Evolutionary conservation across 2,888 invertebrate genomes (phyloP), one percentile per base, ranked within the genome.

Genomic region (Hemithea aestivaria): DNA sequence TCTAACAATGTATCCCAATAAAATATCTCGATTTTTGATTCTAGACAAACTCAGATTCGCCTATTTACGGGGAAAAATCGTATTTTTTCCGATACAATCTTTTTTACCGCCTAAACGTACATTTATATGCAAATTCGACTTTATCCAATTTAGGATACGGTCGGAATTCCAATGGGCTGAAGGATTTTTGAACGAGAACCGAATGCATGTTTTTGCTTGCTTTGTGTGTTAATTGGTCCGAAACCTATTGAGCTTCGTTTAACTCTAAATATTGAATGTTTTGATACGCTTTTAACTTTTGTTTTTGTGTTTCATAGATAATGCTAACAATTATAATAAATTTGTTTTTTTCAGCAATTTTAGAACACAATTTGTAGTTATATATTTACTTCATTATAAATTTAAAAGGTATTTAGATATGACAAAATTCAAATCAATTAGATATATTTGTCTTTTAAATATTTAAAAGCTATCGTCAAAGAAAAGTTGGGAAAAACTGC

Each of bases 141-240:
- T 12, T 37, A 33, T 30, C 39, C 35, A 51, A 47, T 43, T 32
- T 51, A 47, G 52, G 39, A 51, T 49, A 50, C 45, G 34, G 48
- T 33, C 37, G 31, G 46, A 50, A 47, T 49, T 52, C 39, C 39
- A 37, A 52, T 49, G 44, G 32, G 41, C 37, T 37, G 21, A 36
- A 31, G 32, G 20, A 27, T 38, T 47, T 41, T 40, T 30, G 7
- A 22, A 16, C 27, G 22, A 39, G 36, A 39, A 31, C 20, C 27
- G 32, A 30, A 37, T 43, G 46, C 45, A 50, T 46, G 38, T 27
- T 39, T 34, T 22, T 31, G 44, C 7, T 51, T 42, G 59, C 50
- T 7, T 50, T 42, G 59, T 51, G 41, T 35, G 45, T 53, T 65
- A 61, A 63, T 63, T 61, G 62, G 48, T 45, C 47, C 45, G 46